Base-by-base conservation (phyloP, 35 echinoderm and acorn worm species). In the Apostichopus parvimensis region DNA sequence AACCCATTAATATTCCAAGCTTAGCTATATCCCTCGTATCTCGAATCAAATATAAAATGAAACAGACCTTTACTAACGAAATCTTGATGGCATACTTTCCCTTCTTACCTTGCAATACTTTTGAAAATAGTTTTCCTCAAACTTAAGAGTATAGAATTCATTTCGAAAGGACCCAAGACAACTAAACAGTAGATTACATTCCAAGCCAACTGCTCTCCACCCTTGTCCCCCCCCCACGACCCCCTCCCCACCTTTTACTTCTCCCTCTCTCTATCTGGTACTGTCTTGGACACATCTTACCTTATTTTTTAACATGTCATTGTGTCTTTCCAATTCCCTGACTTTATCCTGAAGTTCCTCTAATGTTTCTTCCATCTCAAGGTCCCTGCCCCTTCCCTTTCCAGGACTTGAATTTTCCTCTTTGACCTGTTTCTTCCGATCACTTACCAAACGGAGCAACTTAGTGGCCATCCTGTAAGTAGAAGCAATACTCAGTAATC, bases 301-400 rank as follows among this genome's bases (percentile, higher is more conserved):
- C 95, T 98, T 98, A 24, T 98, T 98, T 88, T 95, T 95, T 10
- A 94, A 68, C 9, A 86, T 66, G 21, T 98, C 97, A 93, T 95
- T 96, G n/a, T 98, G 93, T 86, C 94, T 95, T 62, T 94, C 91
- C 5, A 94, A 56, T 24, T 98, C 97, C 87, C 97, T 92, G n/a
- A 98, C 87, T 92, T 89, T 92, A 13, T 86, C 89, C 71, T 98
- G 97, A 5, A 94, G 54, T 79, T 98, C 97, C 77, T 98, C 94
- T 17, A 98, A 55, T 85, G 95, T 96, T 79, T 98, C 94, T 55
- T 98, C 97, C 83, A 92, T 98, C 88, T 98, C 97, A 5, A 98
- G 56, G 82, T 98, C 97, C n/a, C 97, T 90, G 12, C 90, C 94
- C 91, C 92, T 94, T 45, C 34, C 34, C 34, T 45, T 45, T 23